Evolutionary conservation across 1,140 invertebrate genomes (phyloP), one percentile per base, ranked within the genome.

Genomic region (Drosophila mojavensis): DNA sequence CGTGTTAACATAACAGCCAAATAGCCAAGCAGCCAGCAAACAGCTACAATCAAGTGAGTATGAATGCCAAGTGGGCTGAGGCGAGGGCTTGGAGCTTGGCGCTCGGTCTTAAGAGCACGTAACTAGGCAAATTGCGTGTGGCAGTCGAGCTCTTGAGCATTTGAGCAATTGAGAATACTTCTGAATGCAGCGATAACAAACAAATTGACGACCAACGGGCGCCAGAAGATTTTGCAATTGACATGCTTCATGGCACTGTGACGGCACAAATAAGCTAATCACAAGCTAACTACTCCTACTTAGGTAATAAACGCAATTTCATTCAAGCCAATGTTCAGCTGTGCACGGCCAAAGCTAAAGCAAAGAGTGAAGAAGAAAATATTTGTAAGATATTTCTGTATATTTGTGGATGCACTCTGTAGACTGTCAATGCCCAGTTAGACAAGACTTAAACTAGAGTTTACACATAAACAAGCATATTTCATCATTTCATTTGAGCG

Each of bases 191-290:
- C n/a, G 13, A 41, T 47, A 30, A 15, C 53, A 4, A 54, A 54
- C 33, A 11, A 26, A 51, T 51, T 33, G 9, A 56, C 10, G 20
- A 39, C 53, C 33, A n/a, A 36, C 30, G 13, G 17, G 5, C 43
- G n/a, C 26, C 26, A n/a, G 11, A 10, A 62, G 11, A 30, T 74
- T 45, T 74, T 30, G 73, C 62, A 63, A 71, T 75, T 66, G 36
- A 47, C 6, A 67, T 58, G 43, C 62, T 74, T 84, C 81, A 84
- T 74, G 77, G 81, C 47, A 84, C 79, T 72, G 78, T 84, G 54
- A 62, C 81, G 50, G 45, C 51, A 43, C 60, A 80, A 80, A 68
- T 61, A 20, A 50, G 50, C 59, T 53, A 68, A 73, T 74, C 47
- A 56, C 50, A 51, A 36, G 51, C 43, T 70, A 53, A 72, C 67